Evolutionary conservation across 2,888 invertebrate genomes (phyloP).

Genomic region (Buathra laborator): DNA sequence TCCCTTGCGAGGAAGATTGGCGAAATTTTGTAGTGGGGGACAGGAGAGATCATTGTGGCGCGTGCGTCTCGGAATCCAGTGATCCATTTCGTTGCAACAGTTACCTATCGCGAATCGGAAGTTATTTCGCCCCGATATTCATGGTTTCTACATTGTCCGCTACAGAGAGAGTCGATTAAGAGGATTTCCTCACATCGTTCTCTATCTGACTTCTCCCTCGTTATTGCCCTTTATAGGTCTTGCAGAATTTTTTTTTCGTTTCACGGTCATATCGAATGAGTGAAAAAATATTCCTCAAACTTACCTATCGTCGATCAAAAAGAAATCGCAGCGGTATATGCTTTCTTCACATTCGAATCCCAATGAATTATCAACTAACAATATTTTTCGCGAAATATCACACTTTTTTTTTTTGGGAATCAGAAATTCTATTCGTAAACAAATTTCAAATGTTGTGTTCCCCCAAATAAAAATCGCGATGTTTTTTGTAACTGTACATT

Average conservation of each 20-base stretch:
- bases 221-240: slow-evolving; percentile 12
- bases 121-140: not conserved
- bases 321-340: not conserved
- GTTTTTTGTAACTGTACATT: too few species aligned
- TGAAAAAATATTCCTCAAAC: not conserved
- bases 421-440: not conserved
- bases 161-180: slow-evolving; percentile 11
- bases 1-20: slow-evolving; percentile 41
- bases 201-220: not conserved
- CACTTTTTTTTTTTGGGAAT: not conserved
- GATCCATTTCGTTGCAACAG: slow-evolving; percentile 50
- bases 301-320: not conserved
- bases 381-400: not conserved
- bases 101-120: not conserved
- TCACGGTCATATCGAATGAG: not conserved
- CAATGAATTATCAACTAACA: not conserved
- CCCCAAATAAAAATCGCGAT: too few species aligned
- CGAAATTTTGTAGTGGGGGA: slow-evolving; percentile 16
- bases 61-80: slow-evolving; percentile 53
- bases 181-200: not conserved
- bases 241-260: not conserved
- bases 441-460: not conserved
- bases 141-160: slow-evolving; percentile 28
- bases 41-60: slow-evolving; percentile 44
- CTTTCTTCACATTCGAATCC: not conserved